These are phyloP conservation scores for Rhagonycha fulva DNA, from an alignment of 2,888 invertebrate genomes.

Conservation along the genomic window DNA sequence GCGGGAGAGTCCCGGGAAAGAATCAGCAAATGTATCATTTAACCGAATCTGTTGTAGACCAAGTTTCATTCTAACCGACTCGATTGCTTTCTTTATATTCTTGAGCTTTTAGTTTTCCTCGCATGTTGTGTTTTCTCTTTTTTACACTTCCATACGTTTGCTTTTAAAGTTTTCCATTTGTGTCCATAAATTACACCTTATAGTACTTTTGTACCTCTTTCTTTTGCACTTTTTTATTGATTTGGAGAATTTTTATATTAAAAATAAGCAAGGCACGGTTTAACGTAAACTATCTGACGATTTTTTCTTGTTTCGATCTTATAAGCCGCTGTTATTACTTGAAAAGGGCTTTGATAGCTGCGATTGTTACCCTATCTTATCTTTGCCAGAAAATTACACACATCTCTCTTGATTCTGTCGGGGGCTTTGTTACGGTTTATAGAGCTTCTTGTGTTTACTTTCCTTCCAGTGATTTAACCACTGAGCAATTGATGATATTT, in stretches of 20 bases:
- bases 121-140: not conserved
- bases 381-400: not conserved
- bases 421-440: not conserved
- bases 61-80: not conserved
- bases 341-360: not conserved
- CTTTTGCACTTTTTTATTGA: not conserved
- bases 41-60: not conserved
- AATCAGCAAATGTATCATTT: no score
- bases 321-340: not conserved
- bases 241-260: not conserved
- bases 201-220: not conserved
- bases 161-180: no score
- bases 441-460: not conserved
- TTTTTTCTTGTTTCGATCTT: not conserved
- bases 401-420: not conserved
- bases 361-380: not conserved
- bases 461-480: not conserved
- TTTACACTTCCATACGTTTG: not conserved
- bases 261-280: not conserved
- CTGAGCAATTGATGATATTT: not conserved
- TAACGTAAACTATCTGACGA: not conserved
- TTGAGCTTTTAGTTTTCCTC: not conserved
- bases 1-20: no score
- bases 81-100: not conserved
- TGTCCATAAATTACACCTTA: not conserved